Percentiles rank a stretch among this genome's conserved stretches.
These are phyloP conservation scores for Numida meleagris DNA, from an alignment of 2,113 vertebrate genomes.

Conservation along the genomic window DNA sequence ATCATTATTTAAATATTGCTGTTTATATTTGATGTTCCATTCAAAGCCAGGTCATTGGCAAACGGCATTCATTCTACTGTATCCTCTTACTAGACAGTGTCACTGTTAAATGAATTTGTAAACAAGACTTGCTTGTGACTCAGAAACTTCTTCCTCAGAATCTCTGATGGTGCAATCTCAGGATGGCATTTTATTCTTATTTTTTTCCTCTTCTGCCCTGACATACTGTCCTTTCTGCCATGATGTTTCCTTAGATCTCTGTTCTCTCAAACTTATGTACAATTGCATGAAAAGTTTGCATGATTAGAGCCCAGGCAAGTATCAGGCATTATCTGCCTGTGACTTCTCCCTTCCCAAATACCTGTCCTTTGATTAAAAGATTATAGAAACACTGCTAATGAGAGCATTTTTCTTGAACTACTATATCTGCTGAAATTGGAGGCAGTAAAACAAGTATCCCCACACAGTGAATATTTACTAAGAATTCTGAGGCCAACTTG, in stretches of 20 bases:
- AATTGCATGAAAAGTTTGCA: background rate
- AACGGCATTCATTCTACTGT: background rate
- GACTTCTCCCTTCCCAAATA: background rate
- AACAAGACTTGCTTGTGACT: background rate
- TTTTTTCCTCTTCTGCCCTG: background rate
- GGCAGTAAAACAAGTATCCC: background rate
- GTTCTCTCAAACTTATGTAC: background rate
- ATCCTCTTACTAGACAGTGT: background rate
- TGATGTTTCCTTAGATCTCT: background rate
- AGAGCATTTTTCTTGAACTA: background rate
- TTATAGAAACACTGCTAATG: background rate
- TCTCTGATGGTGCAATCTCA: too few species aligned
- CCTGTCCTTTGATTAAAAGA: background rate
- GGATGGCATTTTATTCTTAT: background rate
- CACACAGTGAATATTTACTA: background rate
- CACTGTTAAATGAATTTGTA: background rate
- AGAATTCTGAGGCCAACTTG: background rate
- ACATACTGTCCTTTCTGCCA: background rate
- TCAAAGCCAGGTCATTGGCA: background rate
- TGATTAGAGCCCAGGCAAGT: background rate
- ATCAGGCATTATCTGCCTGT: background rate
- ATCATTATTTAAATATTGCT: background rate
- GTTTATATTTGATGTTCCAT: background rate
- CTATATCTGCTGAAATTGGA: background rate
- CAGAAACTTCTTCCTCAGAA: fast-evolving